phyloP scores from a whole-genome alignment of 2,113 vertebrate species.

The Symphodus melops region DNA sequence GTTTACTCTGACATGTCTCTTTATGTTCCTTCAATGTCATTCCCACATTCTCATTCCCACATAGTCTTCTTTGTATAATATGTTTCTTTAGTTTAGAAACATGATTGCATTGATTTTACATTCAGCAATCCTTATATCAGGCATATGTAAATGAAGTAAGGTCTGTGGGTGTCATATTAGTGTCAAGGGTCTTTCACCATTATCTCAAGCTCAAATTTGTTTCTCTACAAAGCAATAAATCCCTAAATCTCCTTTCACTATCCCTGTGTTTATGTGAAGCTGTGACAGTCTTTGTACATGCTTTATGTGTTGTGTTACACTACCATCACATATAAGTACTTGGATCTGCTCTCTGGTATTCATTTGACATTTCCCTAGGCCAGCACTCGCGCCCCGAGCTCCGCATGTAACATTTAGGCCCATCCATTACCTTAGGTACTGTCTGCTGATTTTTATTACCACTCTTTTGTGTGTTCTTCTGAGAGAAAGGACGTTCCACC shows the following conservation, averaged over 20 bases:
- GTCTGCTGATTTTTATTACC: slow-evolving; percentile 71
- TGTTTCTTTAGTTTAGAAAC: neutral
- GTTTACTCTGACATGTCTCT: too few species aligned
- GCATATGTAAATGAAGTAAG: slow-evolving; percentile 17
- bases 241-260: slow-evolving; percentile 2
- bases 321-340: slow-evolving; percentile 29
- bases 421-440: slow-evolving; percentile 70
- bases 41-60: too few species aligned
- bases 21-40: too few species aligned
- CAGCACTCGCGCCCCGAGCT: slow-evolving; percentile 44
- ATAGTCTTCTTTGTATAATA: neutral
- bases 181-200: slow-evolving; percentile 16
- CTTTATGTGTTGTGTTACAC: slow-evolving; percentile 53
- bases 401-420: slow-evolving; percentile 40
- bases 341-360: slow-evolving; percentile 50
- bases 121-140: slow-evolving; percentile 27
- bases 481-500: slow-evolving; percentile 51
- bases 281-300: slow-evolving; percentile 30
- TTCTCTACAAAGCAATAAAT: slow-evolving; percentile 32
- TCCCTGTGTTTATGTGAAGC: slow-evolving; percentile 15
- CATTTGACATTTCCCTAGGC: slow-evolving; percentile 72
- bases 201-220: slow-evolving; percentile 12
- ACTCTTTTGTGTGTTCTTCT: slow-evolving; percentile 61
- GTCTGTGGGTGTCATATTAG: neutral
- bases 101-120: slow-evolving; percentile 41